These are phyloP conservation scores for Grus americana DNA, from an alignment of 2,113 vertebrate genomes.

Conservation along the genomic window DNA sequence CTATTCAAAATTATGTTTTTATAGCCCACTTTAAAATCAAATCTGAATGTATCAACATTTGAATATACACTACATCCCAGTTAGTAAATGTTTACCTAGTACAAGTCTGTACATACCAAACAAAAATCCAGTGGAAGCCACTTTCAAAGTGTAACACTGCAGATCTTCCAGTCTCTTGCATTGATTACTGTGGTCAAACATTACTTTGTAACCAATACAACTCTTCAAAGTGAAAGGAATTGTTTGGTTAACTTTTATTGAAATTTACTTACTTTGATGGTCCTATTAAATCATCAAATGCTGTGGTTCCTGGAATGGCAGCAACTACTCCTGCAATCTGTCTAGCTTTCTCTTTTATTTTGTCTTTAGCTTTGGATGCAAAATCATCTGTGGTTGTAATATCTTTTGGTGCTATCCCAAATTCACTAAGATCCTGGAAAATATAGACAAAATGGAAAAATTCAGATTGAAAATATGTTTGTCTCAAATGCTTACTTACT, in stretches of 20 bases:
- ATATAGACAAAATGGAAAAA: background rate
- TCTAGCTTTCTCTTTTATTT: slow-evolving; percentile 82
- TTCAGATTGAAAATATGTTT: background rate
- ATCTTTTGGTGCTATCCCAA: slow-evolving; percentile 90
- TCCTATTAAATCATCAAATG: slow-evolving; percentile 88
- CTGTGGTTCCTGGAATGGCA: slow-evolving; percentile 87
- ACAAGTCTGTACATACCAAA: background rate
- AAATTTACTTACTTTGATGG: slow-evolving; percentile 82
- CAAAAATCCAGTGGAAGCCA: background rate
- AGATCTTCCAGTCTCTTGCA: background rate
- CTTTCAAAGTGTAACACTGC: background rate
- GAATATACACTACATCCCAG: background rate
- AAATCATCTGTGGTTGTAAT: slow-evolving; percentile 91
- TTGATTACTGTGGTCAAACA: background rate
- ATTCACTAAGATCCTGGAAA: slow-evolving; percentile 90
- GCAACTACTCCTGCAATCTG: slow-evolving; percentile 80
- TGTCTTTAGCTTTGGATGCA: slow-evolving; percentile 83
- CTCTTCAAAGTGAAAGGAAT: background rate
- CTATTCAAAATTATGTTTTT: background rate
- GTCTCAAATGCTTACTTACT: background rate
- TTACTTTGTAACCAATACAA: background rate
- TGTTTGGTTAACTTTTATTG: background rate
- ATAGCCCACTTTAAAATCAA: background rate
- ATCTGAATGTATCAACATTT: background rate
- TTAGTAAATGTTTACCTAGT: background rate